Conservation (phyloP, 2,797 vertebrate genomes). For the Squalus acanthias region DNA sequence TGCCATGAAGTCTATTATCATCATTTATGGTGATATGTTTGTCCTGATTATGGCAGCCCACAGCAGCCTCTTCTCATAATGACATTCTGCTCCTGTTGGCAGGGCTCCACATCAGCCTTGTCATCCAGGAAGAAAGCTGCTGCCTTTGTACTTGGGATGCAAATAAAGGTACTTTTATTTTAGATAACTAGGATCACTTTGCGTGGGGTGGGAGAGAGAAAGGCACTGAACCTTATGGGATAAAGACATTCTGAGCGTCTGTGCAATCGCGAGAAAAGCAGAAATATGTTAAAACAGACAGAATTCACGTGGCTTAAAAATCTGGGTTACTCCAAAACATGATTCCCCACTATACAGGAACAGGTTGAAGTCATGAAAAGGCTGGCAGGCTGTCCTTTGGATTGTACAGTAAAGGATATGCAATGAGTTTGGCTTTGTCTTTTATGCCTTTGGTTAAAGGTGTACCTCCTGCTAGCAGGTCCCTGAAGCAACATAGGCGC, state of each 20-base stretch:
- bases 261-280: neutral
- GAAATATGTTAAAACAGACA: neutral
- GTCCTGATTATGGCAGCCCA: slow-evolving; percentile 67
- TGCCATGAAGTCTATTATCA: slow-evolving; percentile 81
- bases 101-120: slow-evolving; percentile 64
- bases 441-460: slow-evolving; percentile 10
- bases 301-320: slow-evolving; percentile 15
- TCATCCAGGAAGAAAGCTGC: slow-evolving; percentile 53
- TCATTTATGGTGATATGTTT: slow-evolving; percentile 78
- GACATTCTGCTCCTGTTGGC: slow-evolving; percentile 88
- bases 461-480: neutral
- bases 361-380: slow-evolving; percentile 12
- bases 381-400: neutral
- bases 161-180: slow-evolving; percentile 37
- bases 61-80: slow-evolving; percentile 74
- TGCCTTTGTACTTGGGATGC: slow-evolving; percentile 18
- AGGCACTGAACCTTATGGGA: slow-evolving; percentile 3
- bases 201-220: neutral
- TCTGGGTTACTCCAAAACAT: neutral
- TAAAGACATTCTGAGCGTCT: neutral
- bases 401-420: neutral
- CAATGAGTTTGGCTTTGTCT: neutral
- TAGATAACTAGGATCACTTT: neutral
- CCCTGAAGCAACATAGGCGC: neutral
- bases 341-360: neutral